Evolutionary conservation across 2,888 invertebrate species (phyloP).

Genomic region (Monopis laevigella): DNA sequence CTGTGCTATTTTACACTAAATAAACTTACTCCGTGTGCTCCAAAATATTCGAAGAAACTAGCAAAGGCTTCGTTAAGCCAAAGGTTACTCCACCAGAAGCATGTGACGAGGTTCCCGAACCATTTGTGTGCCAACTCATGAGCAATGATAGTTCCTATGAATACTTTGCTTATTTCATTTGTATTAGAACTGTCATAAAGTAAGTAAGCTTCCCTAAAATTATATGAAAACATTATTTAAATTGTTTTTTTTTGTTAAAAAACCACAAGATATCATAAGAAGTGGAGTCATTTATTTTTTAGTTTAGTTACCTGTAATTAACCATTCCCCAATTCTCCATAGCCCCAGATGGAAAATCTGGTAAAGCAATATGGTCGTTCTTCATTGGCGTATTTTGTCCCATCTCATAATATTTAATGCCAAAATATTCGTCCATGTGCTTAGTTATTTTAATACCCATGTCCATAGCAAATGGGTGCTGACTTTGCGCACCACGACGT

Average conservation of each 20-base stretch:
- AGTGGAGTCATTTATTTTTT: background rate
- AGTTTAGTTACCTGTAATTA: constrained; percentile 77
- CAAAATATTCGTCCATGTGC: constrained; percentile 68
- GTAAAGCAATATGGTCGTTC: constrained; percentile 78
- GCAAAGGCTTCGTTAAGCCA: constrained; percentile 80
- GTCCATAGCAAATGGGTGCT: constrained; percentile 54
- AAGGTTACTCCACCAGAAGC: constrained; percentile 79
- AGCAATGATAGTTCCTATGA: constrained; percentile 68
- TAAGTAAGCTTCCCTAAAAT: constrained; percentile 47
- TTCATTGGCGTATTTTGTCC: constrained; percentile 56
- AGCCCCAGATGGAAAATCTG: constrained; percentile 81
- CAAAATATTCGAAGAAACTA: constrained; percentile 76
- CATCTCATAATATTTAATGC: constrained; percentile 60
- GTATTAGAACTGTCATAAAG: constrained; percentile 52
- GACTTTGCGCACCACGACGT: constrained; percentile 32
- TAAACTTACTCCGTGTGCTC: constrained; percentile 60
- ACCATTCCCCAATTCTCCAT: constrained; percentile 91
- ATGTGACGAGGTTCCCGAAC: constrained; percentile 84
- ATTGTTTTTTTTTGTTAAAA: background rate
- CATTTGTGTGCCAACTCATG: constrained; percentile 88
- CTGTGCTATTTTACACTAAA: no score
- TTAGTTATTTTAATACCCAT: constrained; percentile 53
- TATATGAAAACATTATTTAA: constrained; percentile 2
- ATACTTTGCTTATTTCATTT: constrained; percentile 50
- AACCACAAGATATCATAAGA: background rate